phyloP scores from a whole-genome alignment of 2,113 vertebrate species.

The Calyptommatus sinebrachiatus region DNA sequence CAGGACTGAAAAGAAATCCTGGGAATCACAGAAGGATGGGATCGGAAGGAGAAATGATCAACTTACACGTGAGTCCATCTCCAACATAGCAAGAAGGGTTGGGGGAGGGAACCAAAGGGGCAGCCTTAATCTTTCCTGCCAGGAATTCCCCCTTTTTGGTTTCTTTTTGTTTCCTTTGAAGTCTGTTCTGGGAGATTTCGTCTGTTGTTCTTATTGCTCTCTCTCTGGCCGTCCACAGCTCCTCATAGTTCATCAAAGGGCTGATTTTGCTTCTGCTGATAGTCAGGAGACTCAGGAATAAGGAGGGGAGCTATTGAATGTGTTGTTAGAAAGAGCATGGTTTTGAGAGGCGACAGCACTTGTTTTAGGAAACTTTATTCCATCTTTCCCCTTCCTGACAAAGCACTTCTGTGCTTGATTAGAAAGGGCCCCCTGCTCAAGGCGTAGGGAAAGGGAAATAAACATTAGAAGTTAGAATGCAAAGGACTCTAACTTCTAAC shows the following conservation, averaged over 20 bases:
- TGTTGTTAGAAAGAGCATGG: conserved; percentile 32
- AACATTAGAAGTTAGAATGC: conserved; percentile 40
- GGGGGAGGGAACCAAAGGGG: background rate
- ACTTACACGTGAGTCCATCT: conserved; percentile 65
- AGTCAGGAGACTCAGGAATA: background rate
- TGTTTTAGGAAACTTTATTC: conserved; percentile 25
- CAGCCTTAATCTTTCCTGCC: background rate
- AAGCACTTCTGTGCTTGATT: conserved; percentile 50
- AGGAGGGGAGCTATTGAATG: background rate
- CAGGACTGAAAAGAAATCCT: background rate
- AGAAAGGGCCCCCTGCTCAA: conserved; percentile 40
- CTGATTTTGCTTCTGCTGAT: background rate
- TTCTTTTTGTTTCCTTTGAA: conserved; percentile 44
- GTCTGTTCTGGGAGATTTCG: conserved; percentile 10
- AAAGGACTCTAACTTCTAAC: conserved; percentile 41
- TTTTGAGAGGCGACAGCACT: conserved; percentile 30
- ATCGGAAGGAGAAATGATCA: conserved; percentile 56
- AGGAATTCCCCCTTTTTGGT: background rate
- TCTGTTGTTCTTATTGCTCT: background rate
- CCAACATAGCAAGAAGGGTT: background rate
- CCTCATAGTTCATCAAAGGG: conserved; percentile 8
- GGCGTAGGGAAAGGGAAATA: conserved; percentile 57
- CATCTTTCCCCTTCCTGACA: conserved; percentile 40
- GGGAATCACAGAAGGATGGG: conserved; percentile 55
- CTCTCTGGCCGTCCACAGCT: background rate